A percentile compares a stretch with the other conserved stretches of the same genome.
These are phyloP conservation scores for Aphrocallistes beatrix DNA, from an alignment of 37 sponge, comb jelly and placozoan genomes.

Conservation along the genomic window DNA sequence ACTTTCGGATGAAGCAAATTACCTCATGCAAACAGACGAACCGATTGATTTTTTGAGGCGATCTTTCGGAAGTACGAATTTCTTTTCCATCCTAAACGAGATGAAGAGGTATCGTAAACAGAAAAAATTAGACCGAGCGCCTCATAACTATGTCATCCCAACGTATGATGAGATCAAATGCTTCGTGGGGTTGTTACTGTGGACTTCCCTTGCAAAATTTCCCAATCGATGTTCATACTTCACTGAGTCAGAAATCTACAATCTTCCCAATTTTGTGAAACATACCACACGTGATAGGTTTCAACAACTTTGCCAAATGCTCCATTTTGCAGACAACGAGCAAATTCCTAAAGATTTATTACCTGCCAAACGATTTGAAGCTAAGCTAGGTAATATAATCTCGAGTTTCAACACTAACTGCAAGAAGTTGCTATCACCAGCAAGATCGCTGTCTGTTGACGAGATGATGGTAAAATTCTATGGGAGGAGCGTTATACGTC, in stretches of 20 bases:
- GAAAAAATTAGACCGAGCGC: not conserved
- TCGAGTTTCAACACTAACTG: not conserved
- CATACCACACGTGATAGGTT: not conserved
- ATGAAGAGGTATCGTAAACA: not conserved
- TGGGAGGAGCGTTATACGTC: not conserved
- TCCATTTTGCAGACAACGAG: not conserved
- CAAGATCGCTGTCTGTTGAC: not conserved
- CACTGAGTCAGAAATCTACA: not conserved
- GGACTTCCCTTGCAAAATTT: not conserved
- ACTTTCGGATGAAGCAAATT: not conserved
- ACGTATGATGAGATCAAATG: not conserved
- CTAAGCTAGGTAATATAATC: not conserved
- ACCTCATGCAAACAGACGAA: not conserved
- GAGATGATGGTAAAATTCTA: slow-evolving; percentile 1
- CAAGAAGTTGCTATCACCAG: not conserved
- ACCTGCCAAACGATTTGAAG: not conserved
- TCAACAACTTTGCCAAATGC: not conserved
- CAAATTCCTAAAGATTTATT: not conserved
- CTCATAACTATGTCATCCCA: not conserved
- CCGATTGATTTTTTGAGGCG: not conserved
- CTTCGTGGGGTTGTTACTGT: not conserved
- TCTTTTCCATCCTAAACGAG: not conserved
- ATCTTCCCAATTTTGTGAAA: not conserved
- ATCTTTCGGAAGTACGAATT: not conserved
- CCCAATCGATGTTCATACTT: not conserved